Percentiles rank a stretch among this genome's conserved stretches.
These are phyloP conservation scores for Ypsolopha sequella DNA, from an alignment of 2,888 invertebrate species.

Conservation along the genomic window DNA sequence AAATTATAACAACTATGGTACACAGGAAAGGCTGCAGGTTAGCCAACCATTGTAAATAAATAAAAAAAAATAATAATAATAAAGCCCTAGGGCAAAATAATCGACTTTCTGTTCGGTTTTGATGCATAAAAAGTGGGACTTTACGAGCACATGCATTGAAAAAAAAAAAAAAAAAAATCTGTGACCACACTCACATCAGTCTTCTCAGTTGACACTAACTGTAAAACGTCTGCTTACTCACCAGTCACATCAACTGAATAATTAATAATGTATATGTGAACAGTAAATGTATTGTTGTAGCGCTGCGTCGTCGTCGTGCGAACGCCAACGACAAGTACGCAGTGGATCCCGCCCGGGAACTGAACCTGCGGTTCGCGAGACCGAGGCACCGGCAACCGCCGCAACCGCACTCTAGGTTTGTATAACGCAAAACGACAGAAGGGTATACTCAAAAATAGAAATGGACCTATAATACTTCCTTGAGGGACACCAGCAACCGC, in stretches of 20 bases:
- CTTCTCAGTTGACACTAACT: no score
- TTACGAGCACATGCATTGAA: no score
- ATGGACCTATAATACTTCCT: not conserved
- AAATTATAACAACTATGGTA: no score
- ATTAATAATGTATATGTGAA: not conserved
- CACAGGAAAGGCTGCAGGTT: no score
- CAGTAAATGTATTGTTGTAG: conserved; percentile 32
- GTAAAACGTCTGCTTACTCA: not conserved
- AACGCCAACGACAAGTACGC: conserved; percentile 87
- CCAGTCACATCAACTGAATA: not conserved
- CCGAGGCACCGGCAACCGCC: conserved; percentile 64
- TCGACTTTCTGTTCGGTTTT: no score
- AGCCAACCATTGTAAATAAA: no score
- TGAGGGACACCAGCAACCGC: not conserved
- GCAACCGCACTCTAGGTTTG: conserved; percentile 33
- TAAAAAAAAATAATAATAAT: no score
- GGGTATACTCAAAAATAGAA: not conserved
- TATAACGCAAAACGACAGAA: not conserved
- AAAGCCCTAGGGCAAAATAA: no score
- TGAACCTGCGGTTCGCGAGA: conserved; percentile 84
- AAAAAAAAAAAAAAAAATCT: no score
- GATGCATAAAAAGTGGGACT: no score
- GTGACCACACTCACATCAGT: no score
- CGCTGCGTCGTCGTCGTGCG: conserved; percentile 78
- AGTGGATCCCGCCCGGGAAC: conserved; percentile 81